Percentiles rank a stretch among this genome's conserved stretches.
Evolutionary conservation across 2,888 invertebrate genomes (phyloP).

Genomic region (Galeruca laticollis): DNA sequence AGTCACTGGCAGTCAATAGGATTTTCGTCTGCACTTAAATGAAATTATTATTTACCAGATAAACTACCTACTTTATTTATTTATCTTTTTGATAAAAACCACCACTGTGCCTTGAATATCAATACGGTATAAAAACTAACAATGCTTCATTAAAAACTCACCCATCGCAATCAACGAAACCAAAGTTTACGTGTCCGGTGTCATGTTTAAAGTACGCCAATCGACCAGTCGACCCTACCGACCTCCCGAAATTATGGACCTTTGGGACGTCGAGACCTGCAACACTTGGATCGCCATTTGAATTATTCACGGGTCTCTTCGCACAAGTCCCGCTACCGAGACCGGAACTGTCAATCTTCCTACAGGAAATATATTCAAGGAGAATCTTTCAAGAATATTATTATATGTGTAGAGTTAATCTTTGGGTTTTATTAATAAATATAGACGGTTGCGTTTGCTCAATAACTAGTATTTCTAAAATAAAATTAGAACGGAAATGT

Average conservation of each 20-base stretch:
- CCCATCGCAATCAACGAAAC: constrained; percentile 61
- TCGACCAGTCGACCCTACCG: constrained; percentile 24
- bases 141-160: constrained; percentile 49
- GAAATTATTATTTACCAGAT: too few relatives aligned
- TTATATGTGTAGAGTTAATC: background rate
- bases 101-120: too few relatives aligned
- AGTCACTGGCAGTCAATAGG: too few relatives aligned
- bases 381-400: constrained; percentile 14
- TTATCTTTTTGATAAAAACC: too few relatives aligned
- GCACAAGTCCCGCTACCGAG: constrained; percentile 9
- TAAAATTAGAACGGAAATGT: too few relatives aligned
- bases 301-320: constrained; percentile 31
- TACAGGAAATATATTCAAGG: constrained; percentile 21
- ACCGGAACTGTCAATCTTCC: constrained; percentile 29
- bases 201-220: constrained; percentile 56
- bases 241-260: constrained; percentile 23
- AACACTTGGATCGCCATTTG: constrained; percentile 24
- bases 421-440: background rate
- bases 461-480: too few relatives aligned
- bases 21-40: too few relatives aligned
- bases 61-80: too few relatives aligned
- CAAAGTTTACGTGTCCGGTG: constrained; percentile 61
- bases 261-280: background rate
- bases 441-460: background rate
- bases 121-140: background rate